A percentile compares a stretch with the other conserved stretches of the same genome.
phyloP scores from a whole-genome alignment of 2,888 invertebrate species.

The Chalcis sispes region DNA sequence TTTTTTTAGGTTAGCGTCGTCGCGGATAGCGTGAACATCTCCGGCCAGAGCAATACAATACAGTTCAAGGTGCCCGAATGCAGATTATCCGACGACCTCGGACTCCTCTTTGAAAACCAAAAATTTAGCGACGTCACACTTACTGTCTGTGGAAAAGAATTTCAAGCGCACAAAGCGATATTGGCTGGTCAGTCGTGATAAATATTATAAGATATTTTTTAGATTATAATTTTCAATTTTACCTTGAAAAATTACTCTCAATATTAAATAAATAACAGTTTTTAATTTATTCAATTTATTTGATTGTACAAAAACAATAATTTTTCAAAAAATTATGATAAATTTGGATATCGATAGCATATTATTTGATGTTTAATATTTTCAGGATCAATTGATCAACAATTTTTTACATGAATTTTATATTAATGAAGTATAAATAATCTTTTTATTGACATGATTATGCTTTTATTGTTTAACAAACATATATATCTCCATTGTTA shows the following conservation, averaged over 20 bases:
- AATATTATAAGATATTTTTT: neutral
- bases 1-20: constrained; percentile 89
- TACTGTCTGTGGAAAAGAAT: constrained; percentile 92
- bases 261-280: no score
- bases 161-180: constrained; percentile 98
- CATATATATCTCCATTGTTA: constrained; percentile 38
- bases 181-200: constrained; percentile 80
- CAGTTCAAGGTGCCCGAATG: constrained; percentile 98
- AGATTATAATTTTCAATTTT: no score
- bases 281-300: neutral
- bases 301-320: neutral
- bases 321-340: neutral
- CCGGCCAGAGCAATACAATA: constrained; percentile 98
- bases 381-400: no score
- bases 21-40: constrained; percentile 99
- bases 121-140: constrained; percentile 98
- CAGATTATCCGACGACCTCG: constrained; percentile 95
- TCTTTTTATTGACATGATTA: no score
- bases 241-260: no score
- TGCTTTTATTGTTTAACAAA: no score
- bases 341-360: no score
- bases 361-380: no score
- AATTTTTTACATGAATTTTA: no score
- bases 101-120: constrained; percentile 96
- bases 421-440: no score